Percentiles rank a stretch among this genome's conserved stretches.
Conservation (phyloP, 2,113 vertebrate genomes). For the Urocynchramus pylzowi region DNA sequence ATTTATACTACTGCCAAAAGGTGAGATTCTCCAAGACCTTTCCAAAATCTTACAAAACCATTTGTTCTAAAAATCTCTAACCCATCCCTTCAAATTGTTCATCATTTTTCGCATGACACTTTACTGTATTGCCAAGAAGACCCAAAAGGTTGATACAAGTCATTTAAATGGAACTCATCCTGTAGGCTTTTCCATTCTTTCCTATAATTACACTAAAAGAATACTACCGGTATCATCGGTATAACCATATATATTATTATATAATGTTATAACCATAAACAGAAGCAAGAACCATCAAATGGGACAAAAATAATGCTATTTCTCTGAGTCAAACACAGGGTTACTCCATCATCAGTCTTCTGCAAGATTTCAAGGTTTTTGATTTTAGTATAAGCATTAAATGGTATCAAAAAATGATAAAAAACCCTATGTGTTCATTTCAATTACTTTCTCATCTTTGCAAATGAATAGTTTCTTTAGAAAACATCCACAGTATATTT, state of each 20-base stretch:
- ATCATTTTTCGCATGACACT: not conserved
- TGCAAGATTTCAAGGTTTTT: not conserved
- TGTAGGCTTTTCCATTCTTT: not conserved
- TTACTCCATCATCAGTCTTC: not conserved
- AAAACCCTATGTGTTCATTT: not conserved
- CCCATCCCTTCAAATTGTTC: not conserved
- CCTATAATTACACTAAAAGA: not conserved
- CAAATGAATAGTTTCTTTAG: not conserved
- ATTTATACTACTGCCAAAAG: not conserved
- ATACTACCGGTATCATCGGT: too few species aligned
- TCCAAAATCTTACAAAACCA: not conserved
- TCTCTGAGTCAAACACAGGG: accelerated
- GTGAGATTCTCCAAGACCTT: not conserved
- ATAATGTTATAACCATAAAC: not conserved
- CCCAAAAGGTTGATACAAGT: not conserved
- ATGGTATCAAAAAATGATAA: not conserved
- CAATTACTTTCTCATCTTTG: not conserved
- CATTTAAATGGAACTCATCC: not conserved
- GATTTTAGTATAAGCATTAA: not conserved
- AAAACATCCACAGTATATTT: not conserved
- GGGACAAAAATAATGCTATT: not conserved
- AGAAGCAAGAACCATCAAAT: not conserved
- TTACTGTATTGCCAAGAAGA: not conserved
- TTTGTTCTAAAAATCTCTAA: not conserved
- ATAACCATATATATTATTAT: too few species aligned